These are phyloP conservation scores for Botia almorhae DNA, from an alignment of 2,797 vertebrate genomes.

Conservation along the genomic window DNA sequence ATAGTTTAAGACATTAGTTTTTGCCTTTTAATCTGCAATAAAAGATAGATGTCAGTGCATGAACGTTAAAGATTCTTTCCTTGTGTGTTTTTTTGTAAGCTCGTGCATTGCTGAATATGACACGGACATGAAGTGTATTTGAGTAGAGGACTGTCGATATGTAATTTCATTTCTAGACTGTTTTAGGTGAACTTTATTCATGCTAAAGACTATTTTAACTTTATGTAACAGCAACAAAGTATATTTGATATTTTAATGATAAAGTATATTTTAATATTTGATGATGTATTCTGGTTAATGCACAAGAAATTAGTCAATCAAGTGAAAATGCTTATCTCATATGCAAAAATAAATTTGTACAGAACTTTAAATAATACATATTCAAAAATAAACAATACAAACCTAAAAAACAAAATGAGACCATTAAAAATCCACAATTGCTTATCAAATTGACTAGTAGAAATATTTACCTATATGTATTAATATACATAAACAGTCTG, in stretches of 20 bases:
- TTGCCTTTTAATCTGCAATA: slow-evolving; percentile 46
- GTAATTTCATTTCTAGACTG: slow-evolving; percentile 58
- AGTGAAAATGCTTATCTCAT: slow-evolving; percentile 45
- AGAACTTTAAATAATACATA: slow-evolving; percentile 72
- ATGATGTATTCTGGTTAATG: background rate
- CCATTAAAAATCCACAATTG: slow-evolving; percentile 72
- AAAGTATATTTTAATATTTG: background rate
- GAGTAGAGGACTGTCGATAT: slow-evolving; percentile 57
- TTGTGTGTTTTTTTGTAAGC: slow-evolving; percentile 30
- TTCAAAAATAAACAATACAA: slow-evolving; percentile 70
- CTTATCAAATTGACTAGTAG: slow-evolving; percentile 65
- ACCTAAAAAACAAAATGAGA: slow-evolving; percentile 65
- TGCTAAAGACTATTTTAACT: background rate
- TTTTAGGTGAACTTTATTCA: slow-evolving; percentile 7
- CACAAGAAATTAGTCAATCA: slow-evolving; percentile 9
- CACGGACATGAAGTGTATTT: slow-evolving; percentile 52
- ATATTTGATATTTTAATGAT: no score
- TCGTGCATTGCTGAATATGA: slow-evolving; percentile 65
- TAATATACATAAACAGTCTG: slow-evolving; percentile 54
- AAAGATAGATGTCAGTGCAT: slow-evolving; percentile 51
- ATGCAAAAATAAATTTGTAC: slow-evolving; percentile 62
- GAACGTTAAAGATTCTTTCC: slow-evolving; percentile 41
- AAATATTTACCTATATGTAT: slow-evolving; percentile 61
- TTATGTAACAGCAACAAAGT: background rate
- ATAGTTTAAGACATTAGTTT: slow-evolving; percentile 55